Base-by-base conservation (phyloP, 2,888 invertebrate species). In the Diadegma fenestrale region DNA sequence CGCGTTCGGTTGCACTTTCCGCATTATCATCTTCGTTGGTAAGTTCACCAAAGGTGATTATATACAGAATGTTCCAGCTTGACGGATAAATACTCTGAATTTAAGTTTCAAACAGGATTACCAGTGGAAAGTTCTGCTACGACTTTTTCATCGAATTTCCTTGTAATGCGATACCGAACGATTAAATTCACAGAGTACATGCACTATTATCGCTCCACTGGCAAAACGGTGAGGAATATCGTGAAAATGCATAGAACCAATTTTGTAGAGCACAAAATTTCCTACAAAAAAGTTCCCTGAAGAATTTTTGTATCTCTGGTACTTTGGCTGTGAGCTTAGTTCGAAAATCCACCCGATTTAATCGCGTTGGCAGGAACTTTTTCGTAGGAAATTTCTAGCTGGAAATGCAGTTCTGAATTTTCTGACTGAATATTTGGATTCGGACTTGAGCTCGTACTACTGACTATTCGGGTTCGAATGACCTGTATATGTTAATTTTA, bases 21-120 rank as follows among this genome's bases (percentile, higher is more conserved):
- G 79, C 79, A 81, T 83, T 79, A 84, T 58, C 86, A 81, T 76
- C 73, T 71, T 75, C 84, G 75, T 81, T 81, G 78, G 71, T 82
- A 75, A 85, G 37, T 43, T 33, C 33, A 41, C 26, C 14, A 8
- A 5, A 45, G 54, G 17, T 43, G n/a, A 30, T 8, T 61, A 61
- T n/a, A 51, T 33, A 48, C 37, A 8, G 17, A 48, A 6, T 45
- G 66, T 51, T 68, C 10, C 41, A 10, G 14, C 26, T 26, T 58
- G 22, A 58, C 7, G 26, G 5, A 58, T 58, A 22, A 26, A 58
- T 26, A 26, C 26, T 26, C 26, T 26, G 22, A 58, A 26, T 22
- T 26, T 58, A 26, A 58, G 58, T 58, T 58, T 14, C 26, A 58
- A 58, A 58, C 5, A 5, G 58, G 26, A 58, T 58, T 58, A 26